Base-by-base conservation (phyloP, 2,888 invertebrate genomes). In the Synergus japonicus region DNA sequence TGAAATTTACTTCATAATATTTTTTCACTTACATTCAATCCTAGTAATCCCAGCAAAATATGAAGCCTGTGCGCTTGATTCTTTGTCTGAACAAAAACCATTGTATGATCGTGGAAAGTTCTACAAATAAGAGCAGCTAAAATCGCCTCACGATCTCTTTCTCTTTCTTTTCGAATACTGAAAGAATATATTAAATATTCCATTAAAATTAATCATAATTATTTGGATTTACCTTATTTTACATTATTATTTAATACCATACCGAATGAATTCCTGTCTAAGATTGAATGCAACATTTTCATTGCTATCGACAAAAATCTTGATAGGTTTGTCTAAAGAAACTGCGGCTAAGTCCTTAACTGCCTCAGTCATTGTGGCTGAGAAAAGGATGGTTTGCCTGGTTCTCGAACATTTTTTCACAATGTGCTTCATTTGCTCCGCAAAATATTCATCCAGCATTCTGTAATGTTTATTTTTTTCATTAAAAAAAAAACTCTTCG, bases 291-390 rank as follows among this genome's bases (percentile, higher is more conserved):
- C 99, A 1, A 99, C 98, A 86, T 98, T 97, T 88, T 97, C 97
- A 91, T 98, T 99, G 84, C 97, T 97, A 92, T 99, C 98, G 0
- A 99, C 97, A 92, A 99, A 99, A 79, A 99, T 94, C 91, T 97
- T 97, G 44, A 99, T 97, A 0, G 99, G 99, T 87, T 97, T 97
- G 83, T 96, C 95, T 43, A 99, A 93, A 0, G 99, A 98, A 1
- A 99, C 97, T 0, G 98, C 95, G 0, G 98, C 98, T 78, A 99
- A 93, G 92, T 98, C 98, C 92, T 98, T 96, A 0, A 99, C 99
- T 92, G 97, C 96, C 78, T 99, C 99, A n/a, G 98, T 98, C 99
- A 99, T 99, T 15, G 99, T 99, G 54, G 99, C 99, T 0, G 99
- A 99, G 93, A 99, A 99, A 80, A 99, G 93, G 95, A 99, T 97